Conservation (phyloP, 2,113 vertebrate genomes). For the Tetrax tetrax region DNA sequence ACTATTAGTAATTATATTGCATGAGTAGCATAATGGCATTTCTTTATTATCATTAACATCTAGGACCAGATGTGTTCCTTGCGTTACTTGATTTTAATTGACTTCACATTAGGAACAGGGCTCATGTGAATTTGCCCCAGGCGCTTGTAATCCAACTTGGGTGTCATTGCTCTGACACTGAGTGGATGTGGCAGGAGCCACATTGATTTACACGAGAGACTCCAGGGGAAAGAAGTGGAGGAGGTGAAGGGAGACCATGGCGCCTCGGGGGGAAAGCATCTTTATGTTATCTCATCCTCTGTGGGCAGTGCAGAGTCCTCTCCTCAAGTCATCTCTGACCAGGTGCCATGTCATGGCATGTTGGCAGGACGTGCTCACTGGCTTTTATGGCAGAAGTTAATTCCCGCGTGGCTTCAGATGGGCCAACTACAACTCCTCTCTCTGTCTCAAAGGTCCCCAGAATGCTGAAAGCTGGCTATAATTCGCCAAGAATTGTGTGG, state of each 20-base stretch:
- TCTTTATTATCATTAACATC: background rate
- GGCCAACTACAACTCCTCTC: background rate
- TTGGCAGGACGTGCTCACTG: background rate
- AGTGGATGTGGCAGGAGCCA: background rate
- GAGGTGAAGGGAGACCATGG: background rate
- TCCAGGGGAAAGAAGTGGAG: background rate
- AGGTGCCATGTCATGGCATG: no score
- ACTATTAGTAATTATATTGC: background rate
- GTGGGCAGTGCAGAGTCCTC: background rate
- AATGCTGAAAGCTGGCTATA: background rate
- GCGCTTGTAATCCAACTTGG: background rate
- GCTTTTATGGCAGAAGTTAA: background rate
- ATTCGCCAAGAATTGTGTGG: background rate
- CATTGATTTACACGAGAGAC: background rate
- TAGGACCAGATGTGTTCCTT: background rate
- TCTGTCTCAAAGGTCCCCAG: background rate
- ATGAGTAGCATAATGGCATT: background rate
- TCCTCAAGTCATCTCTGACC: background rate
- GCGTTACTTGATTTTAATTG: background rate
- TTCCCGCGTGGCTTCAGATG: background rate
- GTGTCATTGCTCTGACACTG: background rate
- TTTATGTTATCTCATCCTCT: background rate
- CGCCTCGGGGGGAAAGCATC: rapidly evolving
- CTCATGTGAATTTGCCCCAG: background rate
- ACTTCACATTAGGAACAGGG: constrained; percentile 6